Conservation (phyloP, 1,140 invertebrate species). For the Cylas formicarius region DNA sequence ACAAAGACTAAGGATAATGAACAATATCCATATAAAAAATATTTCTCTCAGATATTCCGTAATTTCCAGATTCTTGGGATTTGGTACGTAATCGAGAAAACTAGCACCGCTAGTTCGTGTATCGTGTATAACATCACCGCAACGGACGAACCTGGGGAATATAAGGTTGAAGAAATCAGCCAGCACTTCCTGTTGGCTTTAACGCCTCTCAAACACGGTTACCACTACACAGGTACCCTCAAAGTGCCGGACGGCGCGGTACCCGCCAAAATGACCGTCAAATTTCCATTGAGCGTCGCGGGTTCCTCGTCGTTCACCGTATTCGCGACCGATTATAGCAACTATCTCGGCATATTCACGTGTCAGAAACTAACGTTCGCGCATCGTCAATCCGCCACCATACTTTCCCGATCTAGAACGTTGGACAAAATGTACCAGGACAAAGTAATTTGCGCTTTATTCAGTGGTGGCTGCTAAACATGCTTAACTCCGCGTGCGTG, state of each 20-base stretch:
- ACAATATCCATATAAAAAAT: not conserved
- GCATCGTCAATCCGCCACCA: constrained; percentile 68
- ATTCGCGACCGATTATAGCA: constrained; percentile 66
- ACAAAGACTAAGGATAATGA: not conserved
- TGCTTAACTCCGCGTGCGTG: not conserved
- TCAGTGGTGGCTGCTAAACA: not conserved
- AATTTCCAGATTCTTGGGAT: constrained; percentile 61
- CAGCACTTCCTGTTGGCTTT: constrained; percentile 62
- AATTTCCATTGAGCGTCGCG: constrained; percentile 72
- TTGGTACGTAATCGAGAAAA: constrained; percentile 80
- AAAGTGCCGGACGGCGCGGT: constrained; percentile 58
- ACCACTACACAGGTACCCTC: constrained; percentile 65
- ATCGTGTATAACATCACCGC: constrained; percentile 71
- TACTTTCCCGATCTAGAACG: constrained; percentile 62
- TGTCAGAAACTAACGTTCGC: constrained; percentile 70
- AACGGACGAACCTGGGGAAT: constrained; percentile 59
- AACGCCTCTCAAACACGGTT: constrained; percentile 64
- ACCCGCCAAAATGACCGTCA: constrained; percentile 62
- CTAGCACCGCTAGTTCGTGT: constrained; percentile 70
- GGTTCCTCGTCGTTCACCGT: constrained; percentile 67
- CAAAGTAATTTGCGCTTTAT: constrained; percentile 47
- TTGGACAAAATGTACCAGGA: constrained; percentile 61
- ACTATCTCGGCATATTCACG: constrained; percentile 68
- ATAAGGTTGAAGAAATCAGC: constrained; percentile 63
- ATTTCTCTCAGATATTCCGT: not conserved